Base-by-base conservation (phyloP, 2,888 invertebrate species). In the Amorpha juglandis region DNA sequence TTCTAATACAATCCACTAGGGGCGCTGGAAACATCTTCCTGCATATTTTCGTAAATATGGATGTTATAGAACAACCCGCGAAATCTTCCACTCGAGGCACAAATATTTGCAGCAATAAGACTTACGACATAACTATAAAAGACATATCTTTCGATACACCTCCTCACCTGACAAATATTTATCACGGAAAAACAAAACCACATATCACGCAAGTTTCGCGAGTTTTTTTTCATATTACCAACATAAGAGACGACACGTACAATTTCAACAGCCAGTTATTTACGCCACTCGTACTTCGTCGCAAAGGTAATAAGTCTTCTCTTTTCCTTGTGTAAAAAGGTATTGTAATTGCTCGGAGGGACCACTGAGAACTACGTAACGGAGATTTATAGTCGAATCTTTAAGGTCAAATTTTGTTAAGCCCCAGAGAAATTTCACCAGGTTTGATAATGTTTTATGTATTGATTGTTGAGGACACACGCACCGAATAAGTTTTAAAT, bases 251-350 rank as follows among this genome's bases (percentile, higher is more conserved):
- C 19, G 38, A 6, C 58, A 58, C 38, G 38, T 51, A 51, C 55
- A 19, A 16, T 47, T 47, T 67, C 62, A 21, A 48, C 45, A 64
- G 58, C 55, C 64, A 45, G 63, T 64, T 63, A 67, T 67, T 67
- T 63, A 63, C 50, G 64, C 51, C 51, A 52, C 63, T 19, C 50
- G 45, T 63, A 50, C 64, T 64, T 67, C 62, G 64, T 63, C 53
- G 62, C 66, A 63, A 65, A 58, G 55, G 65, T 48, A 65, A 65
- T 65, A 66, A 66, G 62, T 52, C 62, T 42, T 52, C 52, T 58
- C 55, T 48, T 42, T 66, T 51, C 50, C 66, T 51, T 53, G 66
- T 63, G 66, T 63, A 63, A 52, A 63, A 66, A 58, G 64, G 66
- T 66, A 66, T 63, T 55, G 66, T 66, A 66, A 66, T 63, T 66